Evolutionary conservation across 2,113 vertebrate genomes (phyloP).

Genomic region (Nothoprocta pentlandii): DNA sequence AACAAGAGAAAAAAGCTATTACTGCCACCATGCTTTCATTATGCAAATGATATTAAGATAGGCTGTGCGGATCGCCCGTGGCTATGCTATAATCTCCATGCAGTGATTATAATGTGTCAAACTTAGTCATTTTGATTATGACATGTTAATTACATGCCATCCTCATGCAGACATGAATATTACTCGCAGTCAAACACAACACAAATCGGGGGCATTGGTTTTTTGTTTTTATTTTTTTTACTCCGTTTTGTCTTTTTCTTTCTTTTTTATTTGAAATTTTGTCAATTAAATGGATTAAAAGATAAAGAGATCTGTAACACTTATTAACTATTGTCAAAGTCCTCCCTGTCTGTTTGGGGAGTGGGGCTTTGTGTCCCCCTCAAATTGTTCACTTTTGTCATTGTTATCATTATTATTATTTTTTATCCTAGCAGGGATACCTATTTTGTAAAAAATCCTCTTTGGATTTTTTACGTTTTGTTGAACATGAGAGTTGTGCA

Average conservation of each 20-base stretch:
- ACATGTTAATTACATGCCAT: constrained; percentile 99
- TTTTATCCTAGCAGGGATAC: neutral
- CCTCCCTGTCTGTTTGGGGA: neutral
- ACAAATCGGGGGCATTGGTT: constrained; percentile 80
- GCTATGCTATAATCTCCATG: constrained; percentile 96
- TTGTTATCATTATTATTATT: neutral
- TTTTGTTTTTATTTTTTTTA: neutral
- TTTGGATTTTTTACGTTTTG: neutral
- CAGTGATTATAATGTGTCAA: constrained; percentile 99
- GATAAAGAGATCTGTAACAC: constrained; percentile 65
- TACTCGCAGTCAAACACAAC: constrained; percentile 88
- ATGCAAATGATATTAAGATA: constrained; percentile 99
- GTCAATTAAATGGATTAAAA: constrained; percentile 76
- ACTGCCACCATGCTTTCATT: constrained; percentile 99
- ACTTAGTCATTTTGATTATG: constrained; percentile 99
- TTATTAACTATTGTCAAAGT: constrained; percentile 47
- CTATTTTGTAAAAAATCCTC: neutral
- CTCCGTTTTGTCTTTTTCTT: constrained; percentile 29
- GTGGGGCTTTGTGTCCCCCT: neutral
- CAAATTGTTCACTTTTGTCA: neutral
- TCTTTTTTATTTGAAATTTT: constrained; percentile 42
- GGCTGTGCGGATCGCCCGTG: constrained; percentile 90
- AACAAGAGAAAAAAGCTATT: constrained; percentile 99
- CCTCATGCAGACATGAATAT: constrained; percentile 95
- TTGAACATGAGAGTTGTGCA: neutral